Evolutionary conservation across 2,113 vertebrate genomes (phyloP).

Genomic region (Clarias gariepinus): DNA sequence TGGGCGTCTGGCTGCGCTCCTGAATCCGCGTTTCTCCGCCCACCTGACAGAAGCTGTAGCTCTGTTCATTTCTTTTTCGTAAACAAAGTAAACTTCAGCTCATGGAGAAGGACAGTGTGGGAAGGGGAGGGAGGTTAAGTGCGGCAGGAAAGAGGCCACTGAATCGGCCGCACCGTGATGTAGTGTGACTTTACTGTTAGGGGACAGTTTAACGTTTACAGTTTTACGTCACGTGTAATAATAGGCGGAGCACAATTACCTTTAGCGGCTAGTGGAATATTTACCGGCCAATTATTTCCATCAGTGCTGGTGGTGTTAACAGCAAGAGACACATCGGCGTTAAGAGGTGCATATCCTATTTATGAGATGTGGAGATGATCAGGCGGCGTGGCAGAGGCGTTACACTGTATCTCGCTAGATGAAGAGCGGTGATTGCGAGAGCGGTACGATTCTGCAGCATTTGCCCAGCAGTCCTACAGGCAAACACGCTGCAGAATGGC

Average conservation of each 20-base stretch:
- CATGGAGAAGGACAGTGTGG: background rate
- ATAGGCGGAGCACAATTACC: background rate
- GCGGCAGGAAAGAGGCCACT: background rate
- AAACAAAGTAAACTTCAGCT: constrained; percentile 35
- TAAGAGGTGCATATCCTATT: background rate
- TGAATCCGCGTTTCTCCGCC: background rate
- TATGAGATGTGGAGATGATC: background rate
- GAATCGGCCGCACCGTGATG: background rate
- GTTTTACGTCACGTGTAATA: background rate
- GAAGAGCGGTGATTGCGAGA: constrained; percentile 59
- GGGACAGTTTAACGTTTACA: constrained; percentile 9
- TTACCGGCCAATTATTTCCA: constrained; percentile 21
- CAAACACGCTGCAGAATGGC: constrained; percentile 61
- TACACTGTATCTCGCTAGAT: background rate
- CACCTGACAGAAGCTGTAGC: background rate
- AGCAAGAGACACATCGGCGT: background rate
- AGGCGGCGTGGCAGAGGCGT: background rate
- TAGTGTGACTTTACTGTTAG: background rate
- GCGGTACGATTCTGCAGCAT: constrained; percentile 64
- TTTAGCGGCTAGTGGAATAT: background rate
- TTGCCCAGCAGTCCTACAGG: constrained; percentile 59
- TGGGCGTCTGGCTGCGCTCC: constrained; percentile 19
- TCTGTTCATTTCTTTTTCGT: constrained; percentile 24
- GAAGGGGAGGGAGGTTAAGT: background rate
- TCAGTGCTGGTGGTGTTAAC: background rate